Conservation (phyloP, 2,888 invertebrate genomes). For the Aspidiotus destructor region DNA sequence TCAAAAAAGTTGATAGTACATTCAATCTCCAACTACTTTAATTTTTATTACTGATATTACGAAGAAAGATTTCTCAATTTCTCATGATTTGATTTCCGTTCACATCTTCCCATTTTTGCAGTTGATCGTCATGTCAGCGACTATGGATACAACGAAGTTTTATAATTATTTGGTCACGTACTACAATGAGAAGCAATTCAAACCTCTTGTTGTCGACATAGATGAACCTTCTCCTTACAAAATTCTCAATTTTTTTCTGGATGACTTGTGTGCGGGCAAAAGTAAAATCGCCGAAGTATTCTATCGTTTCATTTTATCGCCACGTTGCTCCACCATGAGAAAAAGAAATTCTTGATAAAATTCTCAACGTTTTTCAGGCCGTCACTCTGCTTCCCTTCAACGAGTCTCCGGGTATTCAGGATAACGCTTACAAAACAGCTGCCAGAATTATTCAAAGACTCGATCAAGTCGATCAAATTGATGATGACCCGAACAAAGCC, state of each 20-base stretch:
- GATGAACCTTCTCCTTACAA: conserved; percentile 45
- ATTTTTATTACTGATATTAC: not conserved
- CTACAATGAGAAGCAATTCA: conserved; percentile 39
- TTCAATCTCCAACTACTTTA: not conserved
- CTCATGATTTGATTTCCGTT: not conserved
- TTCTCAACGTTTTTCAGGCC: too few species aligned
- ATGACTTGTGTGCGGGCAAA: conserved; percentile 41
- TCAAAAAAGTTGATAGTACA: not conserved
- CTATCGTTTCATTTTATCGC: not conserved
- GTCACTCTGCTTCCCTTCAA: too few species aligned
- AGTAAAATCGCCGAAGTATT: conserved; percentile 35
- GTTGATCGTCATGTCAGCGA: conserved; percentile 88
- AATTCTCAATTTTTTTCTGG: conserved; percentile 46
- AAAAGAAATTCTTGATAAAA: too few species aligned
- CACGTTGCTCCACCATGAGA: too few species aligned
- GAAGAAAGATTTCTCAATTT: too few species aligned
- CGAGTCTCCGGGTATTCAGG: conserved; percentile 38
- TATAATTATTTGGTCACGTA: conserved; percentile 56
- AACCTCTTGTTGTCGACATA: conserved; percentile 50
- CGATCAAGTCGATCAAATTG: conserved; percentile 51
- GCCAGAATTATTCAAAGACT: conserved; percentile 54
- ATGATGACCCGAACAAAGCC: conserved; percentile 40
- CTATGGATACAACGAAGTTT: conserved; percentile 66
- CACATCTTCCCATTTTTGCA: conserved; percentile 41
- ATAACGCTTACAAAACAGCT: conserved; percentile 28